phyloP scores from a whole-genome alignment of 1,140 invertebrate genomes.

The Dufourea novaeangliae region DNA sequence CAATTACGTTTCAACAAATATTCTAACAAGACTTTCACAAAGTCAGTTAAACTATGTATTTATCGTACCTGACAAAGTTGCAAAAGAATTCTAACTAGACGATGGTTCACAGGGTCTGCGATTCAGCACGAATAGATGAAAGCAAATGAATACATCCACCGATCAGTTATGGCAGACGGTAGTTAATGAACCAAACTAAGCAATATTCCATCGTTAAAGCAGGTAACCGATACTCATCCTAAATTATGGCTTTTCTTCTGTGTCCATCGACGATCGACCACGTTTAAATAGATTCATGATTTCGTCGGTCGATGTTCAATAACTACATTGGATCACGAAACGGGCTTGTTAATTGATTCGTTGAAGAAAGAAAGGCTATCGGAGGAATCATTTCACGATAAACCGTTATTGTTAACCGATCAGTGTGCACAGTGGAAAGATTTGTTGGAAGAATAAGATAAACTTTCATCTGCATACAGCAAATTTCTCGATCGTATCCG shows the following conservation, averaged over 20 bases:
- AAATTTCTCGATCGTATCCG: no score
- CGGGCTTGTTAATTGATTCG: background rate
- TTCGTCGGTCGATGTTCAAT: conserved; percentile 4
- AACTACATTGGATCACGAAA: background rate
- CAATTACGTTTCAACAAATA: no score
- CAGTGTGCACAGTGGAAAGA: no score
- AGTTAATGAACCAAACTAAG: conserved; percentile 10
- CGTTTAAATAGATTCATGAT: conserved; percentile 36
- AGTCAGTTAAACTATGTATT: conserved; percentile 13
- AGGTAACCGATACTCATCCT: conserved; percentile 28
- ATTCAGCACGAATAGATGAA: conserved; percentile 43
- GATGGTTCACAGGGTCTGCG: conserved; percentile 10
- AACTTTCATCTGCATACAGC: no score
- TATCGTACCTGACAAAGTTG: conserved; percentile 19
- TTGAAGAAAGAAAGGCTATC: background rate
- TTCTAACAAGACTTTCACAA: background rate
- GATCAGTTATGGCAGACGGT: conserved; percentile 23
- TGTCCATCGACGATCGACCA: conserved; percentile 23
- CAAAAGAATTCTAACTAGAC: conserved; percentile 22
- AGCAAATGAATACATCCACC: background rate
- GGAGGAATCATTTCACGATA: no score
- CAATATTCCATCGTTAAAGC: conserved; percentile 24
- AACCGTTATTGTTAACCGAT: no score
- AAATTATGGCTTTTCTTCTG: conserved; percentile 43
- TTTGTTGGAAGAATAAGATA: no score